A percentile compares a stretch with the other conserved stretches of the same genome.
phyloP scores from a whole-genome alignment of 2,888 invertebrate species.

The Caenorhabditis panamensis region DNA sequence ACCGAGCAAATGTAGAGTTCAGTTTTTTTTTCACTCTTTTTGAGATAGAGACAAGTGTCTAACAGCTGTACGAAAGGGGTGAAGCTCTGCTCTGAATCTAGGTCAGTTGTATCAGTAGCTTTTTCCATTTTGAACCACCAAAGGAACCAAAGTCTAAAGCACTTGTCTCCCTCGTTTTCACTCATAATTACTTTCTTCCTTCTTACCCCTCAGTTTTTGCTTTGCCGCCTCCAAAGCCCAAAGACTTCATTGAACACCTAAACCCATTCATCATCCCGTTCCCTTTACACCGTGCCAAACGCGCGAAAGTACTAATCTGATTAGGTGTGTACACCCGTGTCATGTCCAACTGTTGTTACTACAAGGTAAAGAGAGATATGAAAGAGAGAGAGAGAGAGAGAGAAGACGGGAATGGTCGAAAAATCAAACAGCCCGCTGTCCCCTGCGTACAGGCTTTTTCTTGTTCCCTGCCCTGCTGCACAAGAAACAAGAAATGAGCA shows the following conservation, averaged over 20 bases:
- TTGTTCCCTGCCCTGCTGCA: background rate
- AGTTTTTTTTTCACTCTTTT: background rate
- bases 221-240: slow-evolving; percentile 14
- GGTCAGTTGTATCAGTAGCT: no score
- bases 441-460: background rate
- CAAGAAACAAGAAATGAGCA: slow-evolving; percentile 26
- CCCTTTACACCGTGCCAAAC: slow-evolving; percentile 23
- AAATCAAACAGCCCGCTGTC: slow-evolving; percentile 25
- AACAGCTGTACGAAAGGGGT: slow-evolving; percentile 37
- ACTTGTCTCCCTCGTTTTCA: slow-evolving; percentile 4
- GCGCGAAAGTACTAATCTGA: slow-evolving; percentile 50
- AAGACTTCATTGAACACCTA: background rate
- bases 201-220: slow-evolving; percentile 26
- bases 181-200: slow-evolving; percentile 32
- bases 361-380: no score
- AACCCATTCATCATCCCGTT: background rate
- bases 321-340: slow-evolving; percentile 14
- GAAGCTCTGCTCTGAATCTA: no score
- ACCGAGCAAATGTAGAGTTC: slow-evolving; percentile 27
- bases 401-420: background rate
- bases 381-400: background rate
- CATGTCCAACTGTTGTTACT: background rate
- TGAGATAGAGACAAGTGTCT: background rate
- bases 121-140: no score
- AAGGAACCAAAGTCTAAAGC: slow-evolving; percentile 27